phyloP scores from a whole-genome alignment of 2,113 vertebrate species.

The Eclectus roratus region DNA sequence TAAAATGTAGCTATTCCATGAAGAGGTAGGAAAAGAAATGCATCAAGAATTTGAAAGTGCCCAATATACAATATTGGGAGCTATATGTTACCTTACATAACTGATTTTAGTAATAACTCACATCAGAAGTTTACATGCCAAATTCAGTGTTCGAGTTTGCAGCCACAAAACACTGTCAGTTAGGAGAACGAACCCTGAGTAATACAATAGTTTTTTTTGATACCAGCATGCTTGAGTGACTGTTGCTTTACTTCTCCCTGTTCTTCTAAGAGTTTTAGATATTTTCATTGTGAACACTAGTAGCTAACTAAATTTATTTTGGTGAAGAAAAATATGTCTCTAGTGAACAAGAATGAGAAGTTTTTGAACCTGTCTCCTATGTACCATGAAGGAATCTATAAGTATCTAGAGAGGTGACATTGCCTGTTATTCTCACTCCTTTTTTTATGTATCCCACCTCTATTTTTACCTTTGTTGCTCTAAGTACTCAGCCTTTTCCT shows the following conservation, averaged over 20 bases:
- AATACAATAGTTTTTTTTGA: neutral
- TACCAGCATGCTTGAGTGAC: neutral
- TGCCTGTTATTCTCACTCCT: fast-evolving
- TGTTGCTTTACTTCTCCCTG: neutral
- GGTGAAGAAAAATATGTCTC: neutral
- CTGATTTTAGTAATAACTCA: neutral
- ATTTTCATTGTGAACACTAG: neutral
- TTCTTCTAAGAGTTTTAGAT: neutral
- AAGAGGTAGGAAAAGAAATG: neutral
- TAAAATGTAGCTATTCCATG: neutral
- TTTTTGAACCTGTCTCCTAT: neutral
- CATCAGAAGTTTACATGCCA: neutral
- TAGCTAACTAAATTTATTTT: neutral
- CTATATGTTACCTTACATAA: neutral
- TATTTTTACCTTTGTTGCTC: neutral
- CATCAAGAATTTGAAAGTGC: neutral
- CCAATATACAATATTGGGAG: neutral
- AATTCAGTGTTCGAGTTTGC: neutral
- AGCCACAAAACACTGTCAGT: neutral
- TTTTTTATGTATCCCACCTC: neutral
- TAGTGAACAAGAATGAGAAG: neutral
- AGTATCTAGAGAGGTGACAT: neutral
- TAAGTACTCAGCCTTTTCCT: neutral
- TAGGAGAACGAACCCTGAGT: neutral
- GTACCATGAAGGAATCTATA: neutral